Evolutionary conservation across 2,888 invertebrate species (phyloP), one percentile per base, ranked within the genome.

Genomic region (Xanthia icteritia): DNA sequence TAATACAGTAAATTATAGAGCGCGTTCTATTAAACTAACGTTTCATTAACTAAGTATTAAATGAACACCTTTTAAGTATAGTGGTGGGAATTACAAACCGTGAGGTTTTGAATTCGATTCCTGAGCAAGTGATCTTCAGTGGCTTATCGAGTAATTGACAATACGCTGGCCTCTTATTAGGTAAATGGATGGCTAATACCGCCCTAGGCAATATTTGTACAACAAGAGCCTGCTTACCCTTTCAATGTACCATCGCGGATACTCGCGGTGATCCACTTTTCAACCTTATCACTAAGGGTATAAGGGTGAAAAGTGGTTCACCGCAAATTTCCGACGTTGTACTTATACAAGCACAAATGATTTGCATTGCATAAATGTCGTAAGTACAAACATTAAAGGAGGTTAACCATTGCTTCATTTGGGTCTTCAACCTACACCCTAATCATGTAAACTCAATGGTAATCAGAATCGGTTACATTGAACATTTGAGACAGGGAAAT

Each of bases 1-100:
- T 75, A 78, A 78, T 76, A 67, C 27, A 67, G 77, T 73, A 79
- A 84, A 84, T 86, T 86, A 86, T 86, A 86, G 77, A 79, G 76
- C 48, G 76, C 48, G 84, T 58, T 86, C 71, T 66, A 84, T 79
- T 77, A 82, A 67, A 48, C 66, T 68, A 77, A 70, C 70, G 64
- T 85, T 71, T 70, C 20, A 83, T 85, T 83, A 73, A 68, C 73
- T 69, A 70, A 82, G 73, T 75, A 61, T 70, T 36, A 64, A 75
- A 45, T 73, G 36, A 71, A 69, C 54, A 27, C 23, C n/a, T 20
- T 61, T 15, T 39, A n/a, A 45, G 42, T 69, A 36, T 54, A 77
- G 61, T 54, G 45, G 48, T 36, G 13, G 48, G 23, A 36, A 45
- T 71, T 51, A 36, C 6, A 56, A 20, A 36, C 31, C 39, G 17